These are phyloP conservation scores for Microtus oregoni DNA, from an alignment of 2,113 vertebrate species.

Conservation along the genomic window DNA sequence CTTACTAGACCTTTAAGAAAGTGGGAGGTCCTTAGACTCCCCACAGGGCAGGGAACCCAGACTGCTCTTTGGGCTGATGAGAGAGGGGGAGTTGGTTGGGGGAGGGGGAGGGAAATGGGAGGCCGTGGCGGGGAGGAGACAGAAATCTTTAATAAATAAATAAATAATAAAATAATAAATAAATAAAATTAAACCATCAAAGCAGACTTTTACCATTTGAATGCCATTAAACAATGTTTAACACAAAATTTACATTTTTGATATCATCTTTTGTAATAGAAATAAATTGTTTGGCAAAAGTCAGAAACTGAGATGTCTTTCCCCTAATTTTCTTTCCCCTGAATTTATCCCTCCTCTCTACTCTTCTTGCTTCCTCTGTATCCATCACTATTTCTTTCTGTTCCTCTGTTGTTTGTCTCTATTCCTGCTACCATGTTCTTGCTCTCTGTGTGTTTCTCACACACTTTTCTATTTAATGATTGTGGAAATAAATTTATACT, in stretches of 20 bases:
- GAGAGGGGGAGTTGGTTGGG: too few relatives aligned
- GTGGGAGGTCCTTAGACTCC: too few relatives aligned
- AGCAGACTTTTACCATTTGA: background rate
- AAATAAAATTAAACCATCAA: background rate
- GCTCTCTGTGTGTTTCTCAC: background rate
- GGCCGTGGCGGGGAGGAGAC: too few relatives aligned
- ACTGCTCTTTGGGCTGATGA: too few relatives aligned
- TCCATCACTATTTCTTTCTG: background rate
- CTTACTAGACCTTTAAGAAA: too few relatives aligned
- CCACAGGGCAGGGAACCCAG: too few relatives aligned
- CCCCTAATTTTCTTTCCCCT: background rate
- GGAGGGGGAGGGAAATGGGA: too few relatives aligned
- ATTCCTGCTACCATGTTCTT: background rate
- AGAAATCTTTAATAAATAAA: too few relatives aligned
- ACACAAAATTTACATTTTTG: slow-evolving; percentile 8
- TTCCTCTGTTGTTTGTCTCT: background rate
- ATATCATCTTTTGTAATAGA: background rate
- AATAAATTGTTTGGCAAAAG: slow-evolving; percentile 33
- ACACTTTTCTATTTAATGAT: background rate
- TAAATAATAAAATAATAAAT: too few relatives aligned
- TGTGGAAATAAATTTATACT: background rate
- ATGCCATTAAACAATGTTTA: slow-evolving; percentile 52
- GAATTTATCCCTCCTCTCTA: background rate
- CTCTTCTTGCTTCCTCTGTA: background rate
- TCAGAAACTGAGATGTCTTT: slow-evolving; percentile 50